Conservation (phyloP, 2,888 invertebrate species). For the Odontocolon sp. region DNA sequence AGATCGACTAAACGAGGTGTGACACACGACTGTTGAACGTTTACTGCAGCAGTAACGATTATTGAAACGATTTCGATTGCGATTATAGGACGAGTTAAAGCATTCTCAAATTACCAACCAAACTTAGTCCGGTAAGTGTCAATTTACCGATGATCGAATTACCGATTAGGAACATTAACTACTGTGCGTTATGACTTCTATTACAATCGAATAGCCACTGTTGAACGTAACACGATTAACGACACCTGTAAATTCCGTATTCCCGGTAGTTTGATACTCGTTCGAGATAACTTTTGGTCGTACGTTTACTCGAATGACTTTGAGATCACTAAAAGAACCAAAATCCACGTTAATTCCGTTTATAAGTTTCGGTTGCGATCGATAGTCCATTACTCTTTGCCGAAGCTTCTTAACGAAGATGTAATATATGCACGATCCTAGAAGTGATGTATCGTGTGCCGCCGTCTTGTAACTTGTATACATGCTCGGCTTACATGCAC, state of each 20-base stretch:
- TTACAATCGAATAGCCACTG: conserved; percentile 20
- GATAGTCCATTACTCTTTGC: conserved; percentile 61
- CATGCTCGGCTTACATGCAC: conserved; percentile 22
- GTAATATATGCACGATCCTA: conserved; percentile 64
- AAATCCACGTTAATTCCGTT: background rate
- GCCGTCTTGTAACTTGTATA: conserved; percentile 21
- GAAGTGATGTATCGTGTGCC: conserved; percentile 59
- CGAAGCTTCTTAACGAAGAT: conserved; percentile 61
- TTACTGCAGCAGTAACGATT: conserved; percentile 38
- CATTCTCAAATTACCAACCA: conserved; percentile 18
- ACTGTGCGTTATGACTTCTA: conserved; percentile 39
- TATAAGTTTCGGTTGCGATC: conserved; percentile 55
- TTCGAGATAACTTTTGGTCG: conserved; percentile 4
- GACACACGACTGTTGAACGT: conserved; percentile 25
- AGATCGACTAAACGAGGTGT: conserved; percentile 16
- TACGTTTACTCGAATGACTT: conserved; percentile 5
- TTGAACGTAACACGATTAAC: conserved; percentile 35
- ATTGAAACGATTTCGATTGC: conserved; percentile 44
- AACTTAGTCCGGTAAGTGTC: conserved; percentile 15
- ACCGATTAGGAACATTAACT: conserved; percentile 47
- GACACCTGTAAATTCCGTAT: conserved; percentile 35
- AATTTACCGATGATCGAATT: conserved; percentile 35
- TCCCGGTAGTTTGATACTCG: conserved; percentile 23
- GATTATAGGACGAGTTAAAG: conserved; percentile 24
- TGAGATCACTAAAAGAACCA: too few relatives aligned